Conservation (phyloP, 1,140 invertebrate genomes). For the Caenorhabditis brenneri region DNA sequence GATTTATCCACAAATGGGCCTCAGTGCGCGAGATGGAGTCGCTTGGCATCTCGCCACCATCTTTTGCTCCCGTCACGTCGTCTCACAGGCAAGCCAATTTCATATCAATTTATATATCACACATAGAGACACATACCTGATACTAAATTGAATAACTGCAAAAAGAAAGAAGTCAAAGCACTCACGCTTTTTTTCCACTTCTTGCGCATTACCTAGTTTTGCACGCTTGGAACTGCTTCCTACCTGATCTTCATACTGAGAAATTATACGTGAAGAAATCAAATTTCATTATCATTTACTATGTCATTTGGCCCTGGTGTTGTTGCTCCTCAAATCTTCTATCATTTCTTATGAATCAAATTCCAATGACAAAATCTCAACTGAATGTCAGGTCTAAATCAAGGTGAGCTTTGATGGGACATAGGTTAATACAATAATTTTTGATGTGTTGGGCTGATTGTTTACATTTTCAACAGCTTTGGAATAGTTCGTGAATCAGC, state of each 20-base stretch:
- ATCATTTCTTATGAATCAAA: background rate
- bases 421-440: too few relatives aligned
- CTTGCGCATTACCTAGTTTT: background rate
- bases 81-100: conserved; percentile 30
- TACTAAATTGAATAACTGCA: conserved; percentile 9
- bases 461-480: background rate
- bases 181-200: background rate
- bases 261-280: background rate
- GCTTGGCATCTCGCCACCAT: conserved; percentile 11
- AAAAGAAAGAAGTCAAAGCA: background rate
- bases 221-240: background rate
- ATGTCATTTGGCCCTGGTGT: background rate
- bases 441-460: background rate
- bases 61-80: background rate
- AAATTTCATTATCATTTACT: conserved; percentile 1
- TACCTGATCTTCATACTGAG: background rate
- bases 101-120: background rate
- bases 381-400: background rate
- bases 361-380: background rate
- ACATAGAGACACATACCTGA: background rate
- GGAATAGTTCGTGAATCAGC: background rate
- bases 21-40: conserved; percentile 36
- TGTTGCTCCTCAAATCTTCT: background rate
- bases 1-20: conserved; percentile 32
- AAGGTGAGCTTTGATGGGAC: too few relatives aligned